These are phyloP conservation scores for Scomber colias DNA, from an alignment of 2,113 vertebrate genomes.

Conservation along the genomic window DNA sequence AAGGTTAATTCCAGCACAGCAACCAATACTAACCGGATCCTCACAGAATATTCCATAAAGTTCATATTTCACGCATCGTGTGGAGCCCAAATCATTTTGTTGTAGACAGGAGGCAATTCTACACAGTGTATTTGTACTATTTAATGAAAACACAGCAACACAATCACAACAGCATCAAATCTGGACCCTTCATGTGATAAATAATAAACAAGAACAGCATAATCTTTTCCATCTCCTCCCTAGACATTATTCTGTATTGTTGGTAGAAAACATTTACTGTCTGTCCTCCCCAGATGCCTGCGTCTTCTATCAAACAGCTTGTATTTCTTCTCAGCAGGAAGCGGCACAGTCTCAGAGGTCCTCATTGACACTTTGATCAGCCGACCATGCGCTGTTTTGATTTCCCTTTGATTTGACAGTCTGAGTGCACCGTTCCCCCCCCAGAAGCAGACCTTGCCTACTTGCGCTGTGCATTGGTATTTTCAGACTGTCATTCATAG, in stretches of 20 bases:
- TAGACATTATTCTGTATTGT: slow-evolving; percentile 15
- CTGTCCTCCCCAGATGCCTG: slow-evolving; percentile 42
- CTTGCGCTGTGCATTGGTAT: slow-evolving; percentile 42
- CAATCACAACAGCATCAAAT: slow-evolving; percentile 1
- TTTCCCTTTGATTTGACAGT: slow-evolving; percentile 73
- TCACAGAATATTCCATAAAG: background rate
- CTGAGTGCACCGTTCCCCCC: slow-evolving; percentile 6
- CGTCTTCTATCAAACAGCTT: slow-evolving; percentile 44
- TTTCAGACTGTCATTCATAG: slow-evolving; percentile 54
- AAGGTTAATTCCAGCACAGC: background rate
- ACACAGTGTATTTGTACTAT: background rate
- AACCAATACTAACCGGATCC: background rate
- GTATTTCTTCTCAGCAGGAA: slow-evolving; percentile 47
- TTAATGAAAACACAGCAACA: slow-evolving; percentile 17
- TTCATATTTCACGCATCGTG: slow-evolving; percentile 27
- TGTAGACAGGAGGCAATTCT: background rate
- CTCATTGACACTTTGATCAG: slow-evolving; percentile 66
- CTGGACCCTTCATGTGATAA: slow-evolving; percentile 15
- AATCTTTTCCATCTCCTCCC: slow-evolving; percentile 24
- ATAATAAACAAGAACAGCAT: slow-evolving; percentile 17
- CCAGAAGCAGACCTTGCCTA: slow-evolving; percentile 48
- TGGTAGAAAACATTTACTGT: slow-evolving; percentile 17
- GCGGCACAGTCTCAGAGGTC: slow-evolving; percentile 41
- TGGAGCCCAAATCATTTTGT: slow-evolving; percentile 13
- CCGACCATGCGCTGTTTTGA: slow-evolving; percentile 63